phyloP scores from a whole-genome alignment of 2,888 invertebrate species.

The Himalopsyche kuldschensis region DNA sequence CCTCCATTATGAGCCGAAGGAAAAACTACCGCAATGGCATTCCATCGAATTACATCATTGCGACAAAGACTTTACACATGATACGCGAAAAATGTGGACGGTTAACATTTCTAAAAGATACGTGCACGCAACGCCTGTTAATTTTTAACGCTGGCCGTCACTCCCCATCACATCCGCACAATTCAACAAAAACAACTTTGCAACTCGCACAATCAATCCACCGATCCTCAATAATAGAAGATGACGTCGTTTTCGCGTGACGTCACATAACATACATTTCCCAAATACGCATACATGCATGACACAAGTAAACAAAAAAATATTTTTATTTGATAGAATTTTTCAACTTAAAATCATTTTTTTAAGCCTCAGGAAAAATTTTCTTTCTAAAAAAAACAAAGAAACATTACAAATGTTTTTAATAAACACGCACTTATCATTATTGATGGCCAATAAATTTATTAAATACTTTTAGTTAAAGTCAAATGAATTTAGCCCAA shows the following conservation, averaged over 20 bases:
- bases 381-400: too few relatives aligned
- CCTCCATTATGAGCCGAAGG: constrained; percentile 53
- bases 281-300: background rate
- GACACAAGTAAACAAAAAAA: background rate
- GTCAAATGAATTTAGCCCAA: too few relatives aligned
- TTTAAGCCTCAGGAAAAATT: too few relatives aligned
- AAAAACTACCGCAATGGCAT: constrained; percentile 40
- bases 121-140: constrained; percentile 2
- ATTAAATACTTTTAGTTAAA: too few relatives aligned
- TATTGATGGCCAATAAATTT: too few relatives aligned
- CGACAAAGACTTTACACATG: constrained; percentile 44
- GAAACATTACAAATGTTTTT: too few relatives aligned
- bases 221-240: constrained; percentile 28
- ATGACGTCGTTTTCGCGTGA: constrained; percentile 34
- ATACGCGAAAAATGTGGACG: background rate
- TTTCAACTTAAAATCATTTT: too few relatives aligned
- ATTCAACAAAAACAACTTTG: constrained; percentile 18
- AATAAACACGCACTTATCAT: too few relatives aligned
- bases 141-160: constrained; percentile 15
- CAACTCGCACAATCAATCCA: constrained; percentile 16
- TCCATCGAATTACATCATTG: constrained; percentile 56
- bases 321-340: background rate
- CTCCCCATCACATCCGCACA: constrained; percentile 7
- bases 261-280: constrained; percentile 18
- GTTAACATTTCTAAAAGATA: constrained; percentile 2